Evolutionary conservation across 2,113 vertebrate genomes (phyloP).

Genomic region (Oplegnathus fasciatus): DNA sequence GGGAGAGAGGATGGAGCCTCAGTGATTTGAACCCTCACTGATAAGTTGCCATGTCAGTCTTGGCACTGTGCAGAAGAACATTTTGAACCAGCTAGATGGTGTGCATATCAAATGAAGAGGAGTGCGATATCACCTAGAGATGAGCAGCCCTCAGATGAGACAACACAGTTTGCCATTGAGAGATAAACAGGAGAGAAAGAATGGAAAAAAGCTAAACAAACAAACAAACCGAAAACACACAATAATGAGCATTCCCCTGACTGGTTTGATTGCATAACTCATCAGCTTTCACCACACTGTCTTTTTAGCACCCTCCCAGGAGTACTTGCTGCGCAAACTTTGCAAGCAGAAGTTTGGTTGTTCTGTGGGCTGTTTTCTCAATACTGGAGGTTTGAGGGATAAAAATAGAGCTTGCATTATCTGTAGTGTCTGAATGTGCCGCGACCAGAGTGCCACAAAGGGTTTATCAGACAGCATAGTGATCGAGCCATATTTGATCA

Average conservation of each 20-base stretch:
- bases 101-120: conserved; percentile 58
- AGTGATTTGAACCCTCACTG: conserved; percentile 29
- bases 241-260: conserved; percentile 82
- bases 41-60: conserved; percentile 40
- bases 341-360: conserved; percentile 58
- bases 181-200: conserved; percentile 56
- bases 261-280: conserved; percentile 79
- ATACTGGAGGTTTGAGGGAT: conserved; percentile 16
- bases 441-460: conserved; percentile 11
- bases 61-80: conserved; percentile 20
- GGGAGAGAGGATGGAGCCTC: conserved; percentile 16
- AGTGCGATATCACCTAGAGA: conserved; percentile 51
- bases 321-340: conserved; percentile 69
- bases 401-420: conserved; percentile 46
- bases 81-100: conserved; percentile 33
- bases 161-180: conserved; percentile 51
- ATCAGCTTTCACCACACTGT: conserved; percentile 66
- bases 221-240: conserved; percentile 60
- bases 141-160: conserved; percentile 55
- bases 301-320: conserved; percentile 67
- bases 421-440: conserved; percentile 37
- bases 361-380: conserved; percentile 43
- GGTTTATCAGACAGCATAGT: conserved; percentile 19
- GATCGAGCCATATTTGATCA: conserved; percentile 22
- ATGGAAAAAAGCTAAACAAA: conserved; percentile 54